Percentiles rank a stretch among this genome's conserved stretches.
phyloP scores from a whole-genome alignment of 1,140 invertebrate genomes.

The Gerris buenoi region DNA sequence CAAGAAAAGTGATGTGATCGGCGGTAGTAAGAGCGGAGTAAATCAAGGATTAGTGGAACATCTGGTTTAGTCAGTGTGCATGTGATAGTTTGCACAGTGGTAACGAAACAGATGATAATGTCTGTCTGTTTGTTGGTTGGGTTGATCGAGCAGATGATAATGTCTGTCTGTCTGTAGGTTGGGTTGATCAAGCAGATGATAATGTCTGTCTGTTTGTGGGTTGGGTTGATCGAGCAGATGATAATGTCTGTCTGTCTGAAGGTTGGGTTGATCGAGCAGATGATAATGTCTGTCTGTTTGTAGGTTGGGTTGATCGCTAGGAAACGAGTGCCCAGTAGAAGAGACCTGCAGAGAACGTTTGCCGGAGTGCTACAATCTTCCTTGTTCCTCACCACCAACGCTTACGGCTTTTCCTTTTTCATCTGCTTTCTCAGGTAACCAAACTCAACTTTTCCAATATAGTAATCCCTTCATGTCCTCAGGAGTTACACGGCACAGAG shows the following conservation, averaged over 20 bases:
- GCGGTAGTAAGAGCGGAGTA: no score
- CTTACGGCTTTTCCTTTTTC: conserved; percentile 50
- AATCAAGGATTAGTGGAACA: no score
- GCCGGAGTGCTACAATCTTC: conserved; percentile 56
- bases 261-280: no score
- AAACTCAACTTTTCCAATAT: background rate
- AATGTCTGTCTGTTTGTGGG: background rate
- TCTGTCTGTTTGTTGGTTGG: background rate
- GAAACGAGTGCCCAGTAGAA: conserved; percentile 41
- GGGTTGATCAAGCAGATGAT: background rate
- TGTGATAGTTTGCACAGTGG: no score
- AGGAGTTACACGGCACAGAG: no score
- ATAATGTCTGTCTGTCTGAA: no score
- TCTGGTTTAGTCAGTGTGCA: no score
- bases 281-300: conserved; percentile 21
- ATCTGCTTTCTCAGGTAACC: conserved; percentile 49
- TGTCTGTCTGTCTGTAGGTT: background rate
- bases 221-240: no score
- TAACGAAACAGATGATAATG: no score
- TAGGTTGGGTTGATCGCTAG: conserved; percentile 54
- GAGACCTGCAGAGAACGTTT: conserved; percentile 46
- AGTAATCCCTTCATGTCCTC: no score
- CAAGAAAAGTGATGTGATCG: no score
- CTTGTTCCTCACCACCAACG: conserved; percentile 57
- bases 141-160: background rate